These are phyloP conservation scores for Aphodius sticticus DNA, from an alignment of 2,888 invertebrate genomes.

Conservation along the genomic window DNA sequence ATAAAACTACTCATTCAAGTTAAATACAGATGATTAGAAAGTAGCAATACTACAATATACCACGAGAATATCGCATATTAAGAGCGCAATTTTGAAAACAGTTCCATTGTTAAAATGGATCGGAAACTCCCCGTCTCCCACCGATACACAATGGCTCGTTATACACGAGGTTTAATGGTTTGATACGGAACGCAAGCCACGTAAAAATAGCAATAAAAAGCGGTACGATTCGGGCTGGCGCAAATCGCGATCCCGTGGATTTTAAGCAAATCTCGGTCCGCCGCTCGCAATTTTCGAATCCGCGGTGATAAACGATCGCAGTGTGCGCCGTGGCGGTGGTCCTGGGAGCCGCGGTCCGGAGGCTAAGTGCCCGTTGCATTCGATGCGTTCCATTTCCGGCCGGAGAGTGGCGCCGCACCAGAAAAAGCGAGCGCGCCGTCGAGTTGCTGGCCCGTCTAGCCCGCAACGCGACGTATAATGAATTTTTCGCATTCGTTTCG, in stretches of 20 bases:
- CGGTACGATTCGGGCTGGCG: neutral
- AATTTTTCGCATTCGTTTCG: neutral
- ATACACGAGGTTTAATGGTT: neutral
- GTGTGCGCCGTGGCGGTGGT: neutral
- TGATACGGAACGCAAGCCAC: neutral
- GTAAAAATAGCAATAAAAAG: neutral
- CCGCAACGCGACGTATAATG: neutral
- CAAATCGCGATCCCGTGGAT: neutral
- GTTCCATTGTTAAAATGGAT: no score
- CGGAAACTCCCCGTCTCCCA: no score
- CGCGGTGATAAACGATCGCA: slow-evolving; percentile 23
- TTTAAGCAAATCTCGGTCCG: slow-evolving; percentile 4
- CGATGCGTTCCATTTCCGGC: slow-evolving; percentile 22
- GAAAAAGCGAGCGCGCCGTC: neutral
- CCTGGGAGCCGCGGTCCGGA: slow-evolving; percentile 8
- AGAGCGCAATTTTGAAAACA: no score
- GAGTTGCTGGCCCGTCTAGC: neutral
- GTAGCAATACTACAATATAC: no score
- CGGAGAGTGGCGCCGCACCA: neutral
- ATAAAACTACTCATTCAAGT: no score
- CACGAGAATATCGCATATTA: no score
- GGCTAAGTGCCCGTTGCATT: slow-evolving; percentile 29
- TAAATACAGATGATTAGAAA: no score
- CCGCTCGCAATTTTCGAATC: neutral
- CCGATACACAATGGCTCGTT: no score